A percentile compares a stretch with the other conserved stretches of the same genome.
Conservation (phyloP, 2,113 vertebrate species). For the Lamprotornis superbus region DNA sequence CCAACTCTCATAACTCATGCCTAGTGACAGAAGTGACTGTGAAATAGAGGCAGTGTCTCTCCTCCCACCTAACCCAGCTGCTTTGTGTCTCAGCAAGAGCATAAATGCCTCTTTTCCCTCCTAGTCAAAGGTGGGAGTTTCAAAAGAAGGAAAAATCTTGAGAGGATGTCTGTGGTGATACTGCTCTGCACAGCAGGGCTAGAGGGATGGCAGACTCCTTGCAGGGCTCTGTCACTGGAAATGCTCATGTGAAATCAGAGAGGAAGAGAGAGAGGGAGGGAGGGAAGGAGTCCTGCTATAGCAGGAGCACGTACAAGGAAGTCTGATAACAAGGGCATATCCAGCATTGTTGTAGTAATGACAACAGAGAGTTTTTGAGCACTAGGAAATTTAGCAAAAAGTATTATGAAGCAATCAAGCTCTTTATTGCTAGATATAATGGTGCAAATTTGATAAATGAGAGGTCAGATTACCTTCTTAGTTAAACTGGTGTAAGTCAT, state of each 20-base stretch:
- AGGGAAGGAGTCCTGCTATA: background rate
- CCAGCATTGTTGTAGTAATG: background rate
- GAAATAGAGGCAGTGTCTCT: background rate
- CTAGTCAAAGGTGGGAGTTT: slow-evolving; percentile 45
- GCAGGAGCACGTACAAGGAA: background rate
- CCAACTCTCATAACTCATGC: background rate
- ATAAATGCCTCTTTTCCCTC: slow-evolving; percentile 37
- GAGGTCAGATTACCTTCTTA: background rate
- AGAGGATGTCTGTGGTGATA: background rate
- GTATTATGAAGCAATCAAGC: background rate
- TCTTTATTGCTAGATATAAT: background rate
- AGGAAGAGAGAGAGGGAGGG: background rate
- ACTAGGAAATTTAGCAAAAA: background rate
- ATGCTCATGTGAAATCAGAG: background rate
- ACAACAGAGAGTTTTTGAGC: background rate
- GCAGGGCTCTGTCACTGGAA: slow-evolving; percentile 21
- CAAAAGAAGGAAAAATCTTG: slow-evolving; percentile 51
- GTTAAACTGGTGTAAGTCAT: background rate
- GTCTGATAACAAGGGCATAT: background rate
- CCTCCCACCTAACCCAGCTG: slow-evolving; percentile 36
- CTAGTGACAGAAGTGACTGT: slow-evolving; percentile 34
- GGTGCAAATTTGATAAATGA: background rate
- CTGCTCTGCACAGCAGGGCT: slow-evolving; percentile 11
- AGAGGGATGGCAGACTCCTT: slow-evolving; percentile 20
- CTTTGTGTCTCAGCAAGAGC: slow-evolving; percentile 61